These are phyloP conservation scores for Drosophila melanosoma DNA, from an alignment of 2,888 invertebrate genomes.

Conservation along the genomic window DNA sequence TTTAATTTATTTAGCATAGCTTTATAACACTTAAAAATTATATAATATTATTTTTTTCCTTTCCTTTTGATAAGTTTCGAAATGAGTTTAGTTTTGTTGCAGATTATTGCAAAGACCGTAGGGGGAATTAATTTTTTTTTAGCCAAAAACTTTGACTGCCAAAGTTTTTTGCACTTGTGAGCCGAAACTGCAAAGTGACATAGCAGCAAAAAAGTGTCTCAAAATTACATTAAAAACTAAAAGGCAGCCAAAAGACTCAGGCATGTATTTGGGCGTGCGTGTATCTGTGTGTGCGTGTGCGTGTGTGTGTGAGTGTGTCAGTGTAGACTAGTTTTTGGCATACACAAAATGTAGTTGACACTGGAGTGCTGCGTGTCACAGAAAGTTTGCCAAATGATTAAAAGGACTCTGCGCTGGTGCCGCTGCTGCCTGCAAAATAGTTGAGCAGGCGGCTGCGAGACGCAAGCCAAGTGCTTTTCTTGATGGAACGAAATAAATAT, in stretches of 20 bases:
- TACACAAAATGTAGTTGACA: constrained; percentile 77
- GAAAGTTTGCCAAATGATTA: constrained; percentile 81
- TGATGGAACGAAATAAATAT: constrained; percentile 75
- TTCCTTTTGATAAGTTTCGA: not conserved
- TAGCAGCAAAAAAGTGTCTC: constrained; percentile 65
- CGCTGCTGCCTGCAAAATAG: constrained; percentile 49
- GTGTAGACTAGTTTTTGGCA: constrained; percentile 67
- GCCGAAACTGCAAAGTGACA: constrained; percentile 65
- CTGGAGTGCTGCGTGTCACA: constrained; percentile 73
- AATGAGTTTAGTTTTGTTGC: constrained; percentile 34
- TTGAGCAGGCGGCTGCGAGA: constrained; percentile 59
- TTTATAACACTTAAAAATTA: not conserved
- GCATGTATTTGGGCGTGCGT: constrained; percentile 27
- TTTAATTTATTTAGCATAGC: not conserved
- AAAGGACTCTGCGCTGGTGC: constrained; percentile 68
- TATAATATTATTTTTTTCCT: not conserved
- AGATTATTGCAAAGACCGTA: constrained; percentile 11
- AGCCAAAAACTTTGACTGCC: constrained; percentile 41
- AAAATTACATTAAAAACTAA: constrained; percentile 79
- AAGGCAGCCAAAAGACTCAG: constrained; percentile 58
- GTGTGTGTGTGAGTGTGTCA: constrained; percentile 30
- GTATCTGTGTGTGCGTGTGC: constrained; percentile 22
- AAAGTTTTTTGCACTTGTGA: constrained; percentile 58
- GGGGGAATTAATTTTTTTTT: constrained; percentile 17
- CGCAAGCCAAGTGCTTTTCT: constrained; percentile 65